phyloP scores from a whole-genome alignment of 2,888 invertebrate genomes.

The Pammene fasciana region DNA sequence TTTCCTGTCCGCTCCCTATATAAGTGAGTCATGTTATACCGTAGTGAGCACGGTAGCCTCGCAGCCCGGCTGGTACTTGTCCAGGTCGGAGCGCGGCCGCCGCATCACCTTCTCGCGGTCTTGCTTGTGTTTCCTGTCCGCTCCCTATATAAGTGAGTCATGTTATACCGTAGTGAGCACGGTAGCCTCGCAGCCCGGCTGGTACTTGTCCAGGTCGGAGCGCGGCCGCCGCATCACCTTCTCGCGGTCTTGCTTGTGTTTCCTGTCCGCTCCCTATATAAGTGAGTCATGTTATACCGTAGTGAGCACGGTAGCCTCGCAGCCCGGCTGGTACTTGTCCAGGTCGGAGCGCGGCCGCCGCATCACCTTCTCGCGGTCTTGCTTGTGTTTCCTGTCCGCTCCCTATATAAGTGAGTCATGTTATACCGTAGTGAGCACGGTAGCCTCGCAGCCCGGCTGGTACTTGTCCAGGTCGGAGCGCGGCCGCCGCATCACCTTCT shows the following conservation, averaged over 20 bases:
- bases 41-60: conserved; percentile 97
- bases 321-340: conserved; percentile 97
- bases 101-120: conserved; percentile 97
- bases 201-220: conserved; percentile 94
- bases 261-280: conserved; percentile 98
- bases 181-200: conserved; percentile 97
- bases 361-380: conserved; percentile 96
- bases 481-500: conserved; percentile 95
- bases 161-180: conserved; percentile 95
- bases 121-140: conserved; percentile 98
- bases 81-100: conserved; percentile 90
- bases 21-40: conserved; percentile 81
- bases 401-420: conserved; percentile 83
- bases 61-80: conserved; percentile 97
- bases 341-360: conserved; percentile 91
- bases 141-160: conserved; percentile 87
- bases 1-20: conserved; percentile 98
- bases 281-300: conserved; percentile 86
- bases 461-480: conserved; percentile 94
- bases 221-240: conserved; percentile 94
- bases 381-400: conserved; percentile 98
- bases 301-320: conserved; percentile 96
- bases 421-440: conserved; percentile 95
- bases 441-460: conserved; percentile 97
- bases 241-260: conserved; percentile 98